A percentile compares a stretch with the other conserved stretches of the same genome.
phyloP scores from a whole-genome alignment of 2,797 vertebrate genomes.

The Acropternis orthonyx region DNA sequence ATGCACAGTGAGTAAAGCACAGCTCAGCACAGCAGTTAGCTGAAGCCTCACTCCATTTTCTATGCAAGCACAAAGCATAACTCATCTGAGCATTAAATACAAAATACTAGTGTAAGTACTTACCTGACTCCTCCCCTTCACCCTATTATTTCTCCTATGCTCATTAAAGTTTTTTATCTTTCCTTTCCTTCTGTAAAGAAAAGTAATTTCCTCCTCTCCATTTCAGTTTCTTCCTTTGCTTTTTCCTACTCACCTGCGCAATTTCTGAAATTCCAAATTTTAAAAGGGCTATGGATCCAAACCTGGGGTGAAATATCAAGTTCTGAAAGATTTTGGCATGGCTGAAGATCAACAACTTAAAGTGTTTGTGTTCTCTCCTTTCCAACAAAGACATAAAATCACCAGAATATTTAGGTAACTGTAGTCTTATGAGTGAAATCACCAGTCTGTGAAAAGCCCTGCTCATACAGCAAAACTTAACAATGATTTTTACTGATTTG shows the following conservation, averaged over 20 bases:
- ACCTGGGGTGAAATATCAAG: background rate
- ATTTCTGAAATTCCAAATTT: background rate
- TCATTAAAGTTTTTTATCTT: background rate
- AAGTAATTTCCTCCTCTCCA: background rate
- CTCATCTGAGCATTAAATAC: background rate
- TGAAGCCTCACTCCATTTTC: background rate
- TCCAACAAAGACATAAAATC: background rate
- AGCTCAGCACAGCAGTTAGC: background rate
- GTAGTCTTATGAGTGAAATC: background rate
- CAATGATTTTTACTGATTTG: background rate
- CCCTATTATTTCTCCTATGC: background rate
- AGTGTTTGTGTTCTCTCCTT: background rate
- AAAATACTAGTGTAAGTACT: background rate
- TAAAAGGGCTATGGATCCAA: background rate
- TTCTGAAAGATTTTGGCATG: background rate
- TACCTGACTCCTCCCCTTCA: background rate
- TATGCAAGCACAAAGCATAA: background rate
- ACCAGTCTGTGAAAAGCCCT: background rate
- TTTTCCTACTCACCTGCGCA: background rate
- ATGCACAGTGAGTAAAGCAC: background rate
- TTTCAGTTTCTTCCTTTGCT: background rate
- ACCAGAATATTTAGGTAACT: background rate
- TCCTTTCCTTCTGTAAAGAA: background rate
- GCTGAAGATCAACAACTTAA: background rate
- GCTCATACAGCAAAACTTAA: background rate